Base-by-base conservation (phyloP, 2,113 vertebrate species). In the Anarhynchus alexandrinus region DNA sequence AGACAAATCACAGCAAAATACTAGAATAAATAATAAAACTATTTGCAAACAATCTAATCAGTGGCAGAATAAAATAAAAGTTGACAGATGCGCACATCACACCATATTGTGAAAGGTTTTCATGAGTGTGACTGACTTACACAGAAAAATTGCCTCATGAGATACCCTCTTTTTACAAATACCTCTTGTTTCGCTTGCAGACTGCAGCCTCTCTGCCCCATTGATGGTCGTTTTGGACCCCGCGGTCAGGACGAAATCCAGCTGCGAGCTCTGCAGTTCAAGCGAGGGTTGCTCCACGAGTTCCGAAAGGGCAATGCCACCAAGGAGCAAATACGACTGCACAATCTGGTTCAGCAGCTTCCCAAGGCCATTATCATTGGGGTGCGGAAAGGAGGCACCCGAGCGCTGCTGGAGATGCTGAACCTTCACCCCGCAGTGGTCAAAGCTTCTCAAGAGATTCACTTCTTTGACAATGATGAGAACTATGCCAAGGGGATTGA, bases 401-500 rank as follows among this genome's bases (percentile, higher is more conserved):
- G 99, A 9, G 99, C 99, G 73, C 98, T 99, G 74, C 97, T 99
- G 91, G 99, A 99, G 97, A 99, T 99, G 99, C 98, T 99, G 89
- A 99, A 99, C 97, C 98, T 99, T 95, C 99, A 99, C 91, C 99
- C 99, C 0, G 98, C 99, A 14, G 99, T 99, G 91, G 99, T 99
- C 97, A 99, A 99, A 98, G 99, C 99, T 93, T 99, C 99, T 69
- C 99, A 99, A 98, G 99, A 99, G 98, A 99, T 99, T 92, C 99
- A 99, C 96, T 99, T 99, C 98, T 99, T 99, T 80, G 99, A 99
- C 98, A 99, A 99, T 18, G 99, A 99, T 69, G 98, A 99, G 96
- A 99, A 99, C 96, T 99, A 99, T 59, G 99, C 98, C 87, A 98
- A 98, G 76, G 99, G 99, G 72, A 99, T 99, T 70, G 99, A 99